Base-by-base conservation (phyloP, 1,140 invertebrate genomes). In the Argopecten irradians region DNA sequence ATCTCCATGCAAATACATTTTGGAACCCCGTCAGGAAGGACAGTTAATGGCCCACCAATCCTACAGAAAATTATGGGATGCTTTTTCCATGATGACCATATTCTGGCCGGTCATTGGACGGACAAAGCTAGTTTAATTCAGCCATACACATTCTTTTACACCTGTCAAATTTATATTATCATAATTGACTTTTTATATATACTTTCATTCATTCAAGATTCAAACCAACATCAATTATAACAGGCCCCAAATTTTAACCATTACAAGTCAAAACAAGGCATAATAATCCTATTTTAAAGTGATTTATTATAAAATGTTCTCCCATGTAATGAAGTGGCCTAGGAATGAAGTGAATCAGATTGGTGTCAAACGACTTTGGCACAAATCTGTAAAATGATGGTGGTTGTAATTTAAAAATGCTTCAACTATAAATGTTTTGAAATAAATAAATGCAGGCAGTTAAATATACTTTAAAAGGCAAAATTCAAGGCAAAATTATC, bases 391-490 rank as follows among this genome's bases (percentile, higher is more conserved):
- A 71, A 71, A 19, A 71, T 71, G 55, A 71, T 71, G 55, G 55
- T 71, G 55, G 55, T 71, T 71, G 55, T 28, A 71, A 71, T 71
- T 71, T 71, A 28, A 71, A 71, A 71, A 71, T 71, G 55, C 55
- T 71, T 28, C 55, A 71, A 71, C 55, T 71, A 71, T 71, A 71
- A 28, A 71, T 71, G 55, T 71, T 28, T n/a, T 22, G 55, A 71
- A 71, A 71, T 71, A 71, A 71, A 71, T 71, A 71, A 71, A 71
- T 71, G 55, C 55, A 71, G 55, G 55, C n/a, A 71, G 55, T 71
- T 28, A 19, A 5, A n/a, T 28, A 71, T n/a, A 46, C 43, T 16
- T 16, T 46, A 19, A 46, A 46, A 46, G 43, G 43, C 43, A 46
- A 46, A 46, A 46, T 46, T 46, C 14, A 28, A 28, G 55, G 55